Percentiles rank a stretch among this genome's conserved stretches.
These are phyloP conservation scores for Platorchestia sp. DNA, from an alignment of 1,140 invertebrate species.

Conservation along the genomic window DNA sequence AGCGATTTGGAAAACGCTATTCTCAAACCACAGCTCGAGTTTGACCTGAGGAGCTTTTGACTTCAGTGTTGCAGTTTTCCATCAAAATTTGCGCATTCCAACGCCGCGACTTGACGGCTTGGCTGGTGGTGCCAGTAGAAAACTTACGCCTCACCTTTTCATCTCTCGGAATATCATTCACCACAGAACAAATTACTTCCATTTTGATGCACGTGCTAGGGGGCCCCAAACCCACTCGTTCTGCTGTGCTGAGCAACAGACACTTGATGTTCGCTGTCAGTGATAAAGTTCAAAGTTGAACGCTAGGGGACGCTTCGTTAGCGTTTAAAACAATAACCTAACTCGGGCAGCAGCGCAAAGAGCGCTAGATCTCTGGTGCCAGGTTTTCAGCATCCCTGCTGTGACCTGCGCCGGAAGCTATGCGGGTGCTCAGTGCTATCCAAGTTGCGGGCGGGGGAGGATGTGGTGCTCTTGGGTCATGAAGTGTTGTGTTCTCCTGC, in stretches of 20 bases:
- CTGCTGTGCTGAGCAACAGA: neutral
- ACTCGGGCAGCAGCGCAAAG: neutral
- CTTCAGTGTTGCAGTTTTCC: neutral
- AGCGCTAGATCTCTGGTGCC: neutral
- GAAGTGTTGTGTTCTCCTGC: neutral
- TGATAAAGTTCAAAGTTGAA: neutral
- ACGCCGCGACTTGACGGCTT: neutral
- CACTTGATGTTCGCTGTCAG: neutral
- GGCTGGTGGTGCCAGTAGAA: neutral
- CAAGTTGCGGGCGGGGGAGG: neutral
- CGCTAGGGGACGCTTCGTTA: neutral
- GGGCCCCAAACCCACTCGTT: neutral
- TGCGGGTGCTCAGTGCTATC: conserved; percentile 31
- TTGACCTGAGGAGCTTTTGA: neutral
- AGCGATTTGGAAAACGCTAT: neutral
- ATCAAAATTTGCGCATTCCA: neutral
- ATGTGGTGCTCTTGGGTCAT: neutral
- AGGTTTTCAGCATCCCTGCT: conserved; percentile 32
- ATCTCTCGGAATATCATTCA: neutral
- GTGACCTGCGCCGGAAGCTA: conserved; percentile 52
- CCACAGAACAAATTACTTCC: neutral
- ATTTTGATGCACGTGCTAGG: neutral
- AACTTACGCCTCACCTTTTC: neutral
- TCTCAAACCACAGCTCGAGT: neutral
- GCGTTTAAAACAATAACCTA: neutral